These are phyloP conservation scores for Acanthosepion lycidas DNA, from an alignment of 2,888 invertebrate species.

Conservation along the genomic window DNA sequence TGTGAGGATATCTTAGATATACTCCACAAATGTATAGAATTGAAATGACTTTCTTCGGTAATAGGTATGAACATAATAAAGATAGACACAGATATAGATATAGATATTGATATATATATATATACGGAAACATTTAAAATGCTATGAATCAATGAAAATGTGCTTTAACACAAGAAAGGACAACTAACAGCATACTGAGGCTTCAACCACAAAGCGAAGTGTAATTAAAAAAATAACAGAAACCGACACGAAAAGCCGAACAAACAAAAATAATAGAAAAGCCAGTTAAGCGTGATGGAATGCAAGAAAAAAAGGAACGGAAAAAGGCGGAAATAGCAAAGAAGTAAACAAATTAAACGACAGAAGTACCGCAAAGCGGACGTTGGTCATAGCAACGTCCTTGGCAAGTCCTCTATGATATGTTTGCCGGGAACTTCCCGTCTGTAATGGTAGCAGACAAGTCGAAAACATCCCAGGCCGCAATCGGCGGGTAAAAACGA, in stretches of 20 bases:
- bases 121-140: background rate
- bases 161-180: background rate
- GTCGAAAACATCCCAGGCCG: background rate
- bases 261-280: background rate
- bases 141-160: background rate
- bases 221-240: background rate
- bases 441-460: constrained; percentile 20
- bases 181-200: background rate
- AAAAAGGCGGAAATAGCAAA: constrained; percentile 8
- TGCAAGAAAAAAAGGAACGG: background rate
- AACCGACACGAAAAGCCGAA: background rate
- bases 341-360: background rate
- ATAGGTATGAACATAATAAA: background rate
- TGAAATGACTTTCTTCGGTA: background rate
- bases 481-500: background rate
- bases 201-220: background rate
- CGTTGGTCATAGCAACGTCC: constrained; percentile 33
- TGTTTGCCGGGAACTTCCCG: constrained; percentile 20
- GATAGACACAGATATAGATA: background rate
- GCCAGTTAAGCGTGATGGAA: background rate
- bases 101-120: background rate
- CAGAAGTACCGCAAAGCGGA: background rate
- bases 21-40: background rate
- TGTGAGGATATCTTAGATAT: background rate
- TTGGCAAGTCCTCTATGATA: constrained; percentile 33